A percentile compares a stretch with the other conserved stretches of the same genome.
These are phyloP conservation scores for Drosophila ustulata DNA, from an alignment of 2,888 invertebrate species.

Conservation along the genomic window DNA sequence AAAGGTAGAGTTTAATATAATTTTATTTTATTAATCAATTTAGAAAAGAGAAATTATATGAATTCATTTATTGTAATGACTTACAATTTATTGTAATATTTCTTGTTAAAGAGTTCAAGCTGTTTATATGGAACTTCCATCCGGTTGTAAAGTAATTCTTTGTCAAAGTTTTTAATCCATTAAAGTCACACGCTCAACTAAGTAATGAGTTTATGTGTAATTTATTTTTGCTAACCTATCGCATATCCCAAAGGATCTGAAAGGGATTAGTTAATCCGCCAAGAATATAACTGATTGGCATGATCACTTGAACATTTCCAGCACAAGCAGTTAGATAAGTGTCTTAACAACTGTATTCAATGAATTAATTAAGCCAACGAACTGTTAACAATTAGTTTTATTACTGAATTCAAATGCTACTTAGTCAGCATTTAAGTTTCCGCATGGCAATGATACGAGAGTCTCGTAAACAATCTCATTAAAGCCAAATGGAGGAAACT, in stretches of 20 bases:
- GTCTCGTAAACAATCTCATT: slow-evolving; percentile 43
- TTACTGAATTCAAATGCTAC: slow-evolving; percentile 10
- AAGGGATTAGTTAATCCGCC: background rate
- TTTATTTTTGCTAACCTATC: no score
- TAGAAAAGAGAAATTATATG: no score
- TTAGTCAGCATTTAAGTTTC: slow-evolving; percentile 47
- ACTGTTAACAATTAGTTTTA: slow-evolving; percentile 6
- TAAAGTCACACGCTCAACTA: background rate
- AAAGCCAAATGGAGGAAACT: slow-evolving; percentile 15
- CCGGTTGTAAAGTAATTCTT: background rate
- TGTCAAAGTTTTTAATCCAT: background rate
- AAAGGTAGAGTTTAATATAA: no score
- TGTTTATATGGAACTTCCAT: background rate
- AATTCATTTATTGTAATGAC: no score
- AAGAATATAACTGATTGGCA: background rate
- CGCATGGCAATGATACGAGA: slow-evolving; percentile 9
- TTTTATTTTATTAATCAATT: no score
- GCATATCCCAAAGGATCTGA: no score
- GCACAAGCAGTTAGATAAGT: background rate
- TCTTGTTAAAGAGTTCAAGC: background rate
- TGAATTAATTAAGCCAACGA: slow-evolving; percentile 7
- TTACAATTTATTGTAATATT: no score
- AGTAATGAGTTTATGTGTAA: no score
- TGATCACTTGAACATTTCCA: background rate
- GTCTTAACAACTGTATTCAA: slow-evolving; percentile 2